Evolutionary conservation across 2,113 vertebrate genomes (phyloP), one percentile per base, ranked within the genome.

Genomic region (Anarrhichthys ocellatus): DNA sequence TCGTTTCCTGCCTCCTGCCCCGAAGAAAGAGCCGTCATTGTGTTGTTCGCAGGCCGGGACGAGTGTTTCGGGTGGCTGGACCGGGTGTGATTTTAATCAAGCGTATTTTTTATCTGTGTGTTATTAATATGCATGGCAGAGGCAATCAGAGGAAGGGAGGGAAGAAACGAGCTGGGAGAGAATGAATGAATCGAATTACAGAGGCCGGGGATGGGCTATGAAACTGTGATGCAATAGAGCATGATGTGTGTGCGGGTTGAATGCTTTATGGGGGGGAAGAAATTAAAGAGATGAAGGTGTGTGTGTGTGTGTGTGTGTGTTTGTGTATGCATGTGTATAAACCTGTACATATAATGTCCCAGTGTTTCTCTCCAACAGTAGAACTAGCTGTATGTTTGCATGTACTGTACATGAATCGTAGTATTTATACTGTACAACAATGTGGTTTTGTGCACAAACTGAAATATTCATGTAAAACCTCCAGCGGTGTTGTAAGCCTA

Each of bases 151-250:
- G 79, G 73, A 72, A 77, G 76, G 70, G 73, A 74, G 87, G 50
- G 56, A 77, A 72, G 78, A 89, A 90, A 80, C 84, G 84, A 90
- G 87, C 74, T 63, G 54, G 78, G 78, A 81, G 83, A 88, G 82
- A 92, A 92, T 84, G 79, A 92, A 92, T 91, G 87, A 92, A 87
- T 91, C 61, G 68, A 90, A 93, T 92, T 90, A 87, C 76, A 59
- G 78, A 63, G 73, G 65, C 76, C 38, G 70, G 44, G 76, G 76
- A 85, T 22, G 70, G 70, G 81, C 84, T 32, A 80, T 82, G 87
- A 89, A 87, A 90, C 74, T 63, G 83, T 83, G 84, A 89, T 81
- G 85, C 87, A 87, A 50, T 80, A 80, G 85, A 73, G 85, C 88
- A 67, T 90, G 84, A 76, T 83, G 48, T 81, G 82, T 74, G 85